These are phyloP conservation scores for Podiceps cristatus DNA, from an alignment of 2,113 vertebrate genomes.

Conservation along the genomic window DNA sequence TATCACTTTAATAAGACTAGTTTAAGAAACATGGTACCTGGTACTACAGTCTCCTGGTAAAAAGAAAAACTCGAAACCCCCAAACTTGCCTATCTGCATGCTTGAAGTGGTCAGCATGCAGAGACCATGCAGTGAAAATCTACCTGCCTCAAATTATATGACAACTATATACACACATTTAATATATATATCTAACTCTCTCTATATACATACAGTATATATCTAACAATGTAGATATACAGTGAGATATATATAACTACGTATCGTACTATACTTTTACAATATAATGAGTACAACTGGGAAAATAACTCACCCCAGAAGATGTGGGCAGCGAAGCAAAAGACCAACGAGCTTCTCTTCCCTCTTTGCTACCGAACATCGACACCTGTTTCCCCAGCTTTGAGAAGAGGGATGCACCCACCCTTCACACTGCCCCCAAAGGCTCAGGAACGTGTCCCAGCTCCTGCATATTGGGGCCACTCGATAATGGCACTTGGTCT, in stretches of 20 bases:
- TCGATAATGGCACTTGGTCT: neutral
- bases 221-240: no score
- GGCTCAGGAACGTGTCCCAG: neutral
- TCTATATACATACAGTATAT: neutral
- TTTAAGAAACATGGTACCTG: neutral
- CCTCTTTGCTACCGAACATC: neutral
- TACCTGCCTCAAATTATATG: neutral
- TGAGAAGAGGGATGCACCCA: neutral
- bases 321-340: neutral
- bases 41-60: neutral
- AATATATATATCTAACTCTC: no score
- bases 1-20: neutral
- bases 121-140: neutral
- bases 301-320: neutral
- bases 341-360: accelerated
- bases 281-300: neutral
- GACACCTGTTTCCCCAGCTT: neutral
- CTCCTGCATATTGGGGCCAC: neutral
- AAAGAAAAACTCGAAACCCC: neutral
- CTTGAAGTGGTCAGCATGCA: neutral
- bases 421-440: neutral
- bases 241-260: neutral
- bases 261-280: neutral
- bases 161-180: neutral
- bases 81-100: neutral